Evolutionary conservation across 2,888 invertebrate species (phyloP), one percentile per base, ranked within the genome.

Genomic region (Drosophila fulvimacula): DNA sequence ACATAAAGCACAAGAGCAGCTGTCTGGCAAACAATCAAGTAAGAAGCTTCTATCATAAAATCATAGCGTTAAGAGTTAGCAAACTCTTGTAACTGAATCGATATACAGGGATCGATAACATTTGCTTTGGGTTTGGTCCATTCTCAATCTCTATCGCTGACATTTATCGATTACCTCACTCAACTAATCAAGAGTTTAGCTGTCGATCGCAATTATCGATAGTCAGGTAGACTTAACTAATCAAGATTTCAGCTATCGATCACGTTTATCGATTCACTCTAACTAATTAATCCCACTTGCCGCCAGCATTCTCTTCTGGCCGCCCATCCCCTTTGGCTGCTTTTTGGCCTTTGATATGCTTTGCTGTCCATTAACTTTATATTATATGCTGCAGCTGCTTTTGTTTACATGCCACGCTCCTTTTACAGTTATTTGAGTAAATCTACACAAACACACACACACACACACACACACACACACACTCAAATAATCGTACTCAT

Each of bases 391-490:
- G 69, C 59, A 60, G 60, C 68, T 48, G 52, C 41, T 30, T 36
- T 41, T 44, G 27, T 55, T 30, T 38, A 69, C 30, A 21, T 51
- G 53, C 51, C 24, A 36, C 21, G 24, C 67, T 60, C 42, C 49
- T 69, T 59, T 53, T 64, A 59, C 60, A 68, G 42, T 48, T 72
- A 68, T 75, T 76, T 72, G 60, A 56, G 41, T 49, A 57, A 34
- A 19, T 41, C 59, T 11, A 1, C 24, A 11, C 32, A 19, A 21
- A 56, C 39, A 27, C 24, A 41, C 32, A 21, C n/a, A 38, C 32
- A 10, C 30, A 27, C 51, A 11, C 61, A 32, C 32, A 21, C n/a
- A 38, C 32, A 10, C 30, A 27, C 51, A 11, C 61, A 32, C 17
- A 48, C 21, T 39, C 17, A 19, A 19, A 19, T 41, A 51, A 15